Evolutionary conservation across 1,140 invertebrate genomes (phyloP).

Genomic region (Drosophila repleta): DNA sequence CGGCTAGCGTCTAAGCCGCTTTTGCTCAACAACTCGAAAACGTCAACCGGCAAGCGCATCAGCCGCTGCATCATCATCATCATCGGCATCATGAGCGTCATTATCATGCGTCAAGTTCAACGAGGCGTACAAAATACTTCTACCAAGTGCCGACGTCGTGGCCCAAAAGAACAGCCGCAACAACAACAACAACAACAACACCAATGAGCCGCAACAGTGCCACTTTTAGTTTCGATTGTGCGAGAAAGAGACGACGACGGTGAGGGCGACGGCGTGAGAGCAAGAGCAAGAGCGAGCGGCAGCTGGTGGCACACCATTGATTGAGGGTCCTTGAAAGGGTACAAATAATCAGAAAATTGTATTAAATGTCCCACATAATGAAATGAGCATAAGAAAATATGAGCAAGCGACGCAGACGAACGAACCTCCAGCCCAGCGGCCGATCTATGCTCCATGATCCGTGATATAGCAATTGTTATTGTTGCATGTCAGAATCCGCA

Average conservation of each 20-base stretch:
- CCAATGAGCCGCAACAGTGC: constrained; percentile 19
- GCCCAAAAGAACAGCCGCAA: constrained; percentile 11
- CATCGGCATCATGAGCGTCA: constrained; percentile 8
- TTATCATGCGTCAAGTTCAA: constrained; percentile 53
- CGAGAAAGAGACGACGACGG: constrained; percentile 1
- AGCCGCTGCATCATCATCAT: constrained; percentile 22
- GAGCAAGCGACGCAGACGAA: no score
- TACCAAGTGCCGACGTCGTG: constrained; percentile 53
- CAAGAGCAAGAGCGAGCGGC: constrained; percentile 39
- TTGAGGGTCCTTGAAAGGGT: constrained; percentile 82
- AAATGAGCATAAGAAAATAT: constrained; percentile 20
- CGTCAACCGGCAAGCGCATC: constrained; percentile 23
- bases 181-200: constrained; percentile 1
- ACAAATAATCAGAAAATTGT: constrained; percentile 75
- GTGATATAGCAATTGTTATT: constrained; percentile 69
- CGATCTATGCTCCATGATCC: background rate
- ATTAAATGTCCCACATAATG: constrained; percentile 79
- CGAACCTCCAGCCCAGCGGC: no score
- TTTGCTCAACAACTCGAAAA: constrained; percentile 16
- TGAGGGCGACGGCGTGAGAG: constrained; percentile 2
- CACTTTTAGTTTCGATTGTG: constrained; percentile 20
- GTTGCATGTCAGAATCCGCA: constrained; percentile 70
- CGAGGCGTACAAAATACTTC: constrained; percentile 68
- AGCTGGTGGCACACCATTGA: constrained; percentile 60
- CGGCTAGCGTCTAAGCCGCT: constrained; percentile 36